Base-by-base conservation (phyloP, 2,888 invertebrate species). In the Charanyca ferruginea region DNA sequence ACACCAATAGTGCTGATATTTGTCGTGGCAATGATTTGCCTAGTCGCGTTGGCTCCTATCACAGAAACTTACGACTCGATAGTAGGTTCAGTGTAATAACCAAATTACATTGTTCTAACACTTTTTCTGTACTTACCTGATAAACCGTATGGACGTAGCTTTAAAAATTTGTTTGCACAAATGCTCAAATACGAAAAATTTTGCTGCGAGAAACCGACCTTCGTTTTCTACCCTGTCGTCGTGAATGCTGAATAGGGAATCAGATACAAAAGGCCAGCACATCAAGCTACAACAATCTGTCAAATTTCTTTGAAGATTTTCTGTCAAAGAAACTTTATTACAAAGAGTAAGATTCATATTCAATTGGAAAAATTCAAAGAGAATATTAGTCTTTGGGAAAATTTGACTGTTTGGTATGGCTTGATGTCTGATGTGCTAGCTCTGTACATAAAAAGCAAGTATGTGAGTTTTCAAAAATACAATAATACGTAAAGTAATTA, bases 41-140 rank as follows among this genome's bases (percentile, higher is more conserved):
- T 98, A 52, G 97, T 97, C 20, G 97, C 97, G 0, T 91, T 98
- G 66, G 98, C 98, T 18, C 98, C 98, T 1, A 97, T 98, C 64
- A 96, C 96, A 59, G 96, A 97, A 28, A 95, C 96, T 1, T 97
- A 97, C 94, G 91, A 91, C 64, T 87, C 80, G 13, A 81, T 94
- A 16, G 84, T 92, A 84, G 93, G 93, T 11, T 79, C 89, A 80
- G 23, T 47, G 1, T 53, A 45, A 20, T 28, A 32, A 20, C 23
- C 55, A 41, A 38, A 44, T 41, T 18, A n/a, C 18, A 11, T 28
- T 38, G 32, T 44, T 47, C 41, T 63, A 49, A 62, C 23, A 53
- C 11, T 32, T 20, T 47, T 20, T 6, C 7, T 51, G 28, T 44
- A 53, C 18, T n/a, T 53, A 28, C n/a, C 42, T 23, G 20, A 20